Base-by-base conservation (phyloP, 2,113 vertebrate species). In the Nymphicus hollandicus region DNA sequence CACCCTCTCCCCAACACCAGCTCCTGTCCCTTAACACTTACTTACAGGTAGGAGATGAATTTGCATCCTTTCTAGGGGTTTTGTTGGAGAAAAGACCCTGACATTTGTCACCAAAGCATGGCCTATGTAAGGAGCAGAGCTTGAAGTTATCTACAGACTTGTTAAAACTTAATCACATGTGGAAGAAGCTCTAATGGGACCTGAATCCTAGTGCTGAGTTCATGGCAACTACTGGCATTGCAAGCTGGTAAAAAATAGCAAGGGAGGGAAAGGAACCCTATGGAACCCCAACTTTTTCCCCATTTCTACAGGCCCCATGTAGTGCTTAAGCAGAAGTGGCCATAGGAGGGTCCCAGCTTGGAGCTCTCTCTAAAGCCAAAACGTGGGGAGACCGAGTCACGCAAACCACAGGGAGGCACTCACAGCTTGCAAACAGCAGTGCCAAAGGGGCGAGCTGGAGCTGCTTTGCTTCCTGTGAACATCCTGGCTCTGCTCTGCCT, bases 91-190 rank as follows among this genome's bases (percentile, higher is more conserved):
- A 81, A 89, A 84, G 4, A 52, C 4, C 18, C 24, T 70, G 14
- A 3, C 16, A 50, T 35, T 28, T 50, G 10, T 22, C 23, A 71
- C 39, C 8, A 0, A 0, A 69, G 33, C 6, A 28, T 6, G 4
- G 24, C 29, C n/a, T 81, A n/a, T 14, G 17, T 19, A 12, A 58
- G 29, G 12, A 74, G 10, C 41, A 72, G 37, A 88, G 17, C 9
- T 8, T 61, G 44, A 64, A 73, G 16, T 9, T 9, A 19, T 10
- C 15, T 8, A 25, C 25, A 28, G 37, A 43, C 7, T 41, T 66
- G 8, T 1, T 58, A 52, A 53, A 65, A 23, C 3, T 64, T 19
- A 39, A 46, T 69, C 35, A 7, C 58, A 4, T 2, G 8, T 1
- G 1, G 29, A 5, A 63, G 16, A 3, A 65, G 17, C 43, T 92